Base-by-base conservation (phyloP, 2,113 vertebrate species). In the Nyctibius bracteatus region DNA sequence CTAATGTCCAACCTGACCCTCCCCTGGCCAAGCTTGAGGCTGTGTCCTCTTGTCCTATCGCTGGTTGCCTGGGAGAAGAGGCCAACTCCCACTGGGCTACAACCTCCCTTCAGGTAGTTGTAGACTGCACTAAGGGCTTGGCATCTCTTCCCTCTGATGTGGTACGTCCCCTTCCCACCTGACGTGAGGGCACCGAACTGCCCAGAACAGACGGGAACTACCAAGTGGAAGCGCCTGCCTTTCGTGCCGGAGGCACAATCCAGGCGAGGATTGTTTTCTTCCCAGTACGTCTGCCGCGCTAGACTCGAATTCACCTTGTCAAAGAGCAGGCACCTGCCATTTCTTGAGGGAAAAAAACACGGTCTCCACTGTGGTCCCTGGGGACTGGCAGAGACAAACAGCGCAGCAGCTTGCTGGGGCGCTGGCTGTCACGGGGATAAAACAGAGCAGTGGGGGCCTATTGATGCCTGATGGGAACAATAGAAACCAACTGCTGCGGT, bases 291-390 rank as follows among this genome's bases (percentile, higher is more conserved):
- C 57, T 96, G 68, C 68, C 9, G 11, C 0, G 27, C 88, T 78
- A 90, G 88, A 94, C 92, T 91, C 58, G 39, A 86, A 88, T 57
- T 81, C 81, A 63, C 44, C 83, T 88, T 75, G 77, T 83, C 77
- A 84, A 88, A 94, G 77, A 96, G 83, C 52, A n/a, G 66, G 68
- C 65, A 90, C 88, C 80, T 93, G 59, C 67, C 52, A 55, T 66
- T 92, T 91, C 68, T 81, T 86, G 68, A 86, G n/a, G 81, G 31
- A 62, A 94, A 78, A 84, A 81, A 54, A 33, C 1, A 1, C 18
- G 3, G 30, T 54, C 39, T 84, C 52, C 8, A 3, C 41, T 61
- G 5, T 8, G 27, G 43, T 74, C 86, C 71, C 90, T 1, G 4
- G 75, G 63, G 92, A 58, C 20, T 1, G 1, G 10, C 3, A 4